phyloP scores from a whole-genome alignment of 2,888 invertebrate species.

The Oscheius sp. region DNA sequence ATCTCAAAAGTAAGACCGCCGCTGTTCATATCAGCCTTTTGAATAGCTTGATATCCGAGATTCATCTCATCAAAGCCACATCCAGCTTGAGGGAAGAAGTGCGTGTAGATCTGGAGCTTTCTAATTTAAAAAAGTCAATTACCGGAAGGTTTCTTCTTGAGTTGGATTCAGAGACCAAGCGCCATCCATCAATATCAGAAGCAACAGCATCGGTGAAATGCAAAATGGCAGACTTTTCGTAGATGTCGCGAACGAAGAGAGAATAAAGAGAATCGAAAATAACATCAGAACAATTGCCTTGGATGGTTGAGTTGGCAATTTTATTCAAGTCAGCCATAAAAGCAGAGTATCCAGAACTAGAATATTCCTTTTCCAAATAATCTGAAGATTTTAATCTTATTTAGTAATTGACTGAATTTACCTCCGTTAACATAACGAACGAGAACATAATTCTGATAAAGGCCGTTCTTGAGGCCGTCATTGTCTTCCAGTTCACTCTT shows the following conservation, averaged over 20 bases:
- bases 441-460: constrained; percentile 45
- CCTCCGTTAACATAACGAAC: constrained; percentile 46
- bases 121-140: not conserved
- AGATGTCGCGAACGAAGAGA: constrained; percentile 37
- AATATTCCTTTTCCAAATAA: not conserved
- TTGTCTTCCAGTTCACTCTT: constrained; percentile 32
- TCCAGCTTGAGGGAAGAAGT: constrained; percentile 38
- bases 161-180: constrained; percentile 48
- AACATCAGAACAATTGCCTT: constrained; percentile 41
- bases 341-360: constrained; percentile 10
- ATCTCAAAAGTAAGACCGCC: constrained; percentile 46
- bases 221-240: constrained; percentile 59
- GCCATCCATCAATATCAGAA: constrained; percentile 49
- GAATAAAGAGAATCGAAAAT: constrained; percentile 39
- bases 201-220: constrained; percentile 60
- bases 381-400: not conserved
- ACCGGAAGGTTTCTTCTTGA: constrained; percentile 52
- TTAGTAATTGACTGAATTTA: not conserved
- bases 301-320: constrained; percentile 20
- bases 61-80: constrained; percentile 48
- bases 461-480: constrained; percentile 27
- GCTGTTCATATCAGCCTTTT: constrained; percentile 43
- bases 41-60: constrained; percentile 46
- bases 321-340: constrained; percentile 37
- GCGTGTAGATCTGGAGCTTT: constrained; percentile 42